Conservation (phyloP, 2,888 invertebrate species). For the Leptinotarsa rubiginosa region DNA sequence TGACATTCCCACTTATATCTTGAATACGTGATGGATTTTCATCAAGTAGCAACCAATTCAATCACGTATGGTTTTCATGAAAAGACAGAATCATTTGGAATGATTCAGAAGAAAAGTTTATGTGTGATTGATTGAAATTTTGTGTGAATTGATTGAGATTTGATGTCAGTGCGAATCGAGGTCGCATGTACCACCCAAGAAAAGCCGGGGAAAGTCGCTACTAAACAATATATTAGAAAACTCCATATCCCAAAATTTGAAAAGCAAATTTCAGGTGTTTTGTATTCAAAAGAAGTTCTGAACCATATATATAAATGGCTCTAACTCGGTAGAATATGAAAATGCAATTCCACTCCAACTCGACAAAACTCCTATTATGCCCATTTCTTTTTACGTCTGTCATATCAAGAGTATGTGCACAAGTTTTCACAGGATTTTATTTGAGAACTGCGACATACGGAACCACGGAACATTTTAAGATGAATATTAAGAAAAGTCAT, state of each 20-base stretch:
- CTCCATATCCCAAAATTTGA: not conserved
- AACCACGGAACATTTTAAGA: not conserved
- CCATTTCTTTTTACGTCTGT: slow-evolving; percentile 13
- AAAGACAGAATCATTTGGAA: no score
- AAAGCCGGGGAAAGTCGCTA: no score
- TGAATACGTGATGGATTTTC: no score
- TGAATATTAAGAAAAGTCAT: no score
- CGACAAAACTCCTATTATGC: slow-evolving; percentile 14
- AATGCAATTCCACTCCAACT: slow-evolving; percentile 8
- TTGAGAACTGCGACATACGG: not conserved
- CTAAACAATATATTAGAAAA: not conserved
- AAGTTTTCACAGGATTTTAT: not conserved
- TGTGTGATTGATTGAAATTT: no score
- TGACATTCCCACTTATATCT: no score
- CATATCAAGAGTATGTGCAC: slow-evolving; percentile 14
- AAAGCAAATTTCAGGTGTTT: slow-evolving; percentile 6
- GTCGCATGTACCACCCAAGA: no score
- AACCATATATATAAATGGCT: not conserved
- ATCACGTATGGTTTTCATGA: no score
- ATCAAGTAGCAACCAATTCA: no score
- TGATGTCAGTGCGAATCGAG: no score
- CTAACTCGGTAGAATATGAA: not conserved
- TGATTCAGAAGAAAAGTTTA: no score
- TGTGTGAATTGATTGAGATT: no score
- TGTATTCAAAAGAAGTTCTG: slow-evolving; percentile 9